Conservation (phyloP, 2,113 vertebrate species). For the Bombycilla garrulus region DNA sequence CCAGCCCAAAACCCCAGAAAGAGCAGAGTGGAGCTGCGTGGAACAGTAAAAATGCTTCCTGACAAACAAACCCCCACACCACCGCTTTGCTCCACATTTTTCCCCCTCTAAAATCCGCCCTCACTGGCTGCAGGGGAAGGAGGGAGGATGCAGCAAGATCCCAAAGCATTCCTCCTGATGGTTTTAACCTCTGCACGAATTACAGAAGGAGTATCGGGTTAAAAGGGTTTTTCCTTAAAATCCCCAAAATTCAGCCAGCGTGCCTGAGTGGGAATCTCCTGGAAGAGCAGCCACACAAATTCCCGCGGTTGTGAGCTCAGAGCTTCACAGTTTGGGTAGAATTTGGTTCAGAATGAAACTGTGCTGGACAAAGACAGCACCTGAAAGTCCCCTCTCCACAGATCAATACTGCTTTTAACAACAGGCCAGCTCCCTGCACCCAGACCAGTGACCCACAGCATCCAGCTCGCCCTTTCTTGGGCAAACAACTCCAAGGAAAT, state of each 20-base stretch:
- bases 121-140: not conserved
- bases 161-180: not conserved
- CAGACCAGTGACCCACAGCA: not conserved
- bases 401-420: not conserved
- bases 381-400: not conserved
- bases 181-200: not conserved
- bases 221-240: not conserved
- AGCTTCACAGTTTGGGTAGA: not conserved
- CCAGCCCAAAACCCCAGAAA: not conserved
- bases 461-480: not conserved
- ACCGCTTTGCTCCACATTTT: not conserved
- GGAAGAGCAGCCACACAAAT: not conserved
- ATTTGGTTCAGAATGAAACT: not conserved
- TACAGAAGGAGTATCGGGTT: not conserved
- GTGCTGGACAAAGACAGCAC: not conserved
- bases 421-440: not conserved
- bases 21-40: not conserved
- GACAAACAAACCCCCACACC: not conserved
- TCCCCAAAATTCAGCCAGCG: not conserved
- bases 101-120: accelerated
- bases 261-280: not conserved
- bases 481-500: not conserved
- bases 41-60: not conserved
- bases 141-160: accelerated
- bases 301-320: not conserved